A percentile compares a stretch with the other conserved stretches of the same genome.
phyloP scores from a whole-genome alignment of 2,888 invertebrate species.

The Oligia strigilis region DNA sequence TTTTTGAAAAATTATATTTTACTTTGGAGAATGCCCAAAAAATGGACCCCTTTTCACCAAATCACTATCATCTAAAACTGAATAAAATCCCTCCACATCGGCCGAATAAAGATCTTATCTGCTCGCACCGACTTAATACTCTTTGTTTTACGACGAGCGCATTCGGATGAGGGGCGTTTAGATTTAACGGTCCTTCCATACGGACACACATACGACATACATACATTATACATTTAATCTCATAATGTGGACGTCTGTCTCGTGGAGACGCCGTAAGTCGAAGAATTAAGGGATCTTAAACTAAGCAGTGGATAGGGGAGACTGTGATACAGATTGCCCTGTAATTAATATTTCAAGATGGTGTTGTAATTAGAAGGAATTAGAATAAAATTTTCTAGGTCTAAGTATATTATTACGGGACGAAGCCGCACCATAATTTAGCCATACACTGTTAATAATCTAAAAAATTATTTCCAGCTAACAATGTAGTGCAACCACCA shows the following conservation, averaged over 20 bases:
- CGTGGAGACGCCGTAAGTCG: constrained; percentile 10
- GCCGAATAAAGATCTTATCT: constrained; percentile 57
- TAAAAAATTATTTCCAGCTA: neutral
- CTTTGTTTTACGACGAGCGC: constrained; percentile 75
- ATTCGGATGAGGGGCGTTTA: constrained; percentile 68
- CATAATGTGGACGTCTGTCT: constrained; percentile 48
- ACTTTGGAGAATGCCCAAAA: neutral
- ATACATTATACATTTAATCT: constrained; percentile 63
- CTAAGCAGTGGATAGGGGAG: constrained; percentile 14
- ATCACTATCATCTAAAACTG: constrained; percentile 35
- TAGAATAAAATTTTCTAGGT: neutral
- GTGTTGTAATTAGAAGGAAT: constrained; percentile 1
- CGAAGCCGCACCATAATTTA: neutral
- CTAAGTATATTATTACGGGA: neutral
- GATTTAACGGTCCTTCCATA: constrained; percentile 68
- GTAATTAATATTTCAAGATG: constrained; percentile 32
- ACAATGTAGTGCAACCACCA: neutral
- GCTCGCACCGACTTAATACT: constrained; percentile 65
- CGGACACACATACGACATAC: constrained; percentile 34
- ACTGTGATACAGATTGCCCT: neutral
- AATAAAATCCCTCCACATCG: constrained; percentile 39
- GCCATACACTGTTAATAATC: neutral
- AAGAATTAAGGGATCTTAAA: constrained; percentile 29
- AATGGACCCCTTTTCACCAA: constrained; percentile 10
- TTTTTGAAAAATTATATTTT: neutral